These are phyloP conservation scores for Apogon hyalosoma DNA, from an alignment of 2,797 vertebrate species.

Conservation along the genomic window DNA sequence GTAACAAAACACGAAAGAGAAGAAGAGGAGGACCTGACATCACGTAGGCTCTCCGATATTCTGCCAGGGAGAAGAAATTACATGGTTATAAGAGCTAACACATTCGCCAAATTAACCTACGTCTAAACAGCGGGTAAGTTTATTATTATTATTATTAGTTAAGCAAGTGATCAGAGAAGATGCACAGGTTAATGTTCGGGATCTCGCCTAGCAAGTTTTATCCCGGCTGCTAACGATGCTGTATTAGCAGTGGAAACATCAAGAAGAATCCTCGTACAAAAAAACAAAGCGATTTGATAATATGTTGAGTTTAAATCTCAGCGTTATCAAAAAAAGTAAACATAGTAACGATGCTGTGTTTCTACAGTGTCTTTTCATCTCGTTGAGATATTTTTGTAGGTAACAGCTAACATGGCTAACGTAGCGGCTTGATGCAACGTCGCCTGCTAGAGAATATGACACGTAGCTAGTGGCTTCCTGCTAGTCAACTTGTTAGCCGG, in stretches of 20 bases:
- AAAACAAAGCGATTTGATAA: too few relatives aligned
- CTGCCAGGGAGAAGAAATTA: slow-evolving; percentile 51
- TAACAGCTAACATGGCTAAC: slow-evolving; percentile 46
- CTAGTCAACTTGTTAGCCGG: slow-evolving; percentile 53
- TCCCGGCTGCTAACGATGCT: slow-evolving; percentile 64
- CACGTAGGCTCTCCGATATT: slow-evolving; percentile 45
- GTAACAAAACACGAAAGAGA: slow-evolving; percentile 80
- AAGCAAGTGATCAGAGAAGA: not conserved
- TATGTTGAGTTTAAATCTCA: not conserved
- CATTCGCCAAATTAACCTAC: slow-evolving; percentile 51
- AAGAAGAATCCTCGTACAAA: not conserved
- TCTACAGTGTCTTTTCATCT: not conserved
- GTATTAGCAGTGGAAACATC: slow-evolving; percentile 64
- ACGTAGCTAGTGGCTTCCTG: slow-evolving; percentile 77
- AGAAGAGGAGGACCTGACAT: slow-evolving; percentile 64
- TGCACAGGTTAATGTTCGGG: slow-evolving; percentile 46
- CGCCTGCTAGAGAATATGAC: slow-evolving; percentile 72
- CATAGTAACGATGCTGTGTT: accelerated
- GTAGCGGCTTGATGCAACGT: slow-evolving; percentile 67
- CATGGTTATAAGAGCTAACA: slow-evolving; percentile 63
- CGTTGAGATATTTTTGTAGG: slow-evolving; percentile 8
- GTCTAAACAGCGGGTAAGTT: slow-evolving; percentile 76
- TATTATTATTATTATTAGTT: too few relatives aligned
- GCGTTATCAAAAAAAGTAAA: not conserved
- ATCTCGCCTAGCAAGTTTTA: slow-evolving; percentile 52